Base-by-base conservation (phyloP, 23 tunicate genomes). In the Pegea sp. region DNA sequence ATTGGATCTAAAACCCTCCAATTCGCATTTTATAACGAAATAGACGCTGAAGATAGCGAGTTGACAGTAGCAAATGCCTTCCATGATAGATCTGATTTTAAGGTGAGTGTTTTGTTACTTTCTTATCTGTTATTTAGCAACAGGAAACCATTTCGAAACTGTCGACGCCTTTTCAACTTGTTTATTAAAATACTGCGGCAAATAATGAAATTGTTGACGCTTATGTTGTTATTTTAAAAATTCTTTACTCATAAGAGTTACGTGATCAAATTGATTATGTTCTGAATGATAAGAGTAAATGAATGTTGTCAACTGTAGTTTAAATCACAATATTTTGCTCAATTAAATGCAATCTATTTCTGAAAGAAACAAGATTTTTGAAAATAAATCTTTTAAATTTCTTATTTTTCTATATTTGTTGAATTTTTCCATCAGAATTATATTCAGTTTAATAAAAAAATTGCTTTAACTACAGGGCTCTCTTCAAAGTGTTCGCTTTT, bases 1-100 rank as follows among this genome's bases (percentile, higher is more conserved):
- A 34, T 64, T 31, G 70, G 65, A 28, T 43, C 53, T 22, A 23
- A 23, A 4, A 26, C 29, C 5, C 31, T 72, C 20, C 53, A 48
- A 20, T 21, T 52, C 2, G 26, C 31, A 26, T 72, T 72, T 31
- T 72, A 72, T 65, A 30, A 31, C 20, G 13, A 4, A 22, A n/a
- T 72, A 28, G 69, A 72, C 22, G 44, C 80, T 13, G 11, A 56
- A 16, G 26, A 57, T 16, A 72, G 60, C 33, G 31, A 48, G 33
- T 21, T 72, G 48, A 58, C 26, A 3, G 34, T 72, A 34, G 80
- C 70, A 31, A 33, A 58, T 6, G 68, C 57, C 22, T 44, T 58
- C 42, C 26, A 16, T 6, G 3, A 32, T 27, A 13, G 22, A 21
- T 30, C 24, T 24, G 80, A 66, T 30, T 34, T 23, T 24, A 56